Evolutionary conservation across 64 coral and sea anemone species (phyloP).

Genomic region (Montipora foliosa): DNA sequence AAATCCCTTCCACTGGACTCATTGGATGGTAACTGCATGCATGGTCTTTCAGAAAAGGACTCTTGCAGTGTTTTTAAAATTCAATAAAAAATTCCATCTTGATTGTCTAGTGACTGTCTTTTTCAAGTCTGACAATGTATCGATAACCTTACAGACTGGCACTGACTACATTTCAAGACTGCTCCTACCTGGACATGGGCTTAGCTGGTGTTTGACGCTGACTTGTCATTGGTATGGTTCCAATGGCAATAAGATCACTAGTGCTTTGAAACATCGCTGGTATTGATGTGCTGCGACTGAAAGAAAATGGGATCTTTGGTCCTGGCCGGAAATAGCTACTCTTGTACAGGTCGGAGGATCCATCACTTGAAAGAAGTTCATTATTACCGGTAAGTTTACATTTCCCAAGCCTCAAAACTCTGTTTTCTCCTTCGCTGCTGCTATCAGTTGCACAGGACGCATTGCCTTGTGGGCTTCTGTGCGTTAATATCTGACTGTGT

Average conservation of each 20-base stretch:
- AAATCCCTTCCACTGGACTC: no score
- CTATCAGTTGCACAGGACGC: conserved; percentile 58
- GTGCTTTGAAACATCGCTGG: conserved; percentile 56
- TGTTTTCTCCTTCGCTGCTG: conserved; percentile 73
- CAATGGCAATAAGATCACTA: conserved; percentile 90
- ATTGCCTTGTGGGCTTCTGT: conserved; percentile 33
- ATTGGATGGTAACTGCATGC: no score
- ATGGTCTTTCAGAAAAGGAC: no score
- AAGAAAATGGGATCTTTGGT: conserved; percentile 70
- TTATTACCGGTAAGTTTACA: conserved; percentile 73
- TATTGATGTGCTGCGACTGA: conserved; percentile 73
- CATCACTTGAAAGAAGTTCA: conserved; percentile 72
- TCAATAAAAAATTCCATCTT: no score
- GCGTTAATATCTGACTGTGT: background rate
- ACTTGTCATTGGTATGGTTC: conserved; percentile 90
- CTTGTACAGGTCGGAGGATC: conserved; percentile 50
- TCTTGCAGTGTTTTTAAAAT: no score
- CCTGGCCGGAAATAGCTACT: conserved; percentile 69
- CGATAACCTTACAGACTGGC: no score
- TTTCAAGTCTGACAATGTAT: no score
- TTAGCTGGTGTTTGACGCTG: conserved; percentile 82
- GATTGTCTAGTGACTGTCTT: no score
- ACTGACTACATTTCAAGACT: background rate
- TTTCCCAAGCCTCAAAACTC: conserved; percentile 90
- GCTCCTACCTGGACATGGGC: conserved; percentile 79